Base-by-base conservation (phyloP, 2,888 invertebrate species). In the Rhamnusium bicolor region DNA sequence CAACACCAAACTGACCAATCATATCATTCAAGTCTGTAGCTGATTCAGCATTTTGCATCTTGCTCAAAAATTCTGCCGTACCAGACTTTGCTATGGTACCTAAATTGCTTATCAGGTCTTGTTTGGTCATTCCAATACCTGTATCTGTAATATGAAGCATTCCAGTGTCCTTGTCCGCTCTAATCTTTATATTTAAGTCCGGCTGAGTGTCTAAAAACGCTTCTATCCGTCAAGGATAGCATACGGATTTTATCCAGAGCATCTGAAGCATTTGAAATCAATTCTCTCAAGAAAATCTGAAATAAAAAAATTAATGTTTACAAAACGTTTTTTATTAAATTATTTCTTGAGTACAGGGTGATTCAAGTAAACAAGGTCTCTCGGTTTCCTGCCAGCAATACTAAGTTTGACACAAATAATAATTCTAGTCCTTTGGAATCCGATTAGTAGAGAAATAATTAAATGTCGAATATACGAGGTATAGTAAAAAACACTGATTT, bases 1-100 rank as follows among this genome's bases (percentile, higher is more conserved):
- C 99, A 80, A 99, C 99, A 86, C 99, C 99, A 90, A 99, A 99
- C 89, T 98, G 98, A 3, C 99, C 99, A 89, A 99, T 99, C 93
- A 99, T 95, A 89, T 99, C 99, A 87, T 95, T 97, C 90, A 96
- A 92, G 86, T 98, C 96, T 85, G 93, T 92, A 47, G 91, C 88
- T 47, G 91, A 89, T 12, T 90, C 87, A 0, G 88, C 85, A 76
- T 94, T 94, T 86, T 95, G 95, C 92, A 98, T 94, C 89, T 97
- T 97, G 69, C 94, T 92, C 78, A 98, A 91, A 89, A 98, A 98
- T 88, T 98, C 98, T 1, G 97, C 97, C 0, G 98, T 98, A 78
- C 98, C 98, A 2, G 98, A 98, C 88, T 98, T 98, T 63, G 82
- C 81, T 24, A 80, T 80, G 7, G 82, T 83, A 81, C 99, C 99